Evolutionary conservation across 2,888 invertebrate species (phyloP).

Genomic region (Drosophila nr. perissopoda): DNA sequence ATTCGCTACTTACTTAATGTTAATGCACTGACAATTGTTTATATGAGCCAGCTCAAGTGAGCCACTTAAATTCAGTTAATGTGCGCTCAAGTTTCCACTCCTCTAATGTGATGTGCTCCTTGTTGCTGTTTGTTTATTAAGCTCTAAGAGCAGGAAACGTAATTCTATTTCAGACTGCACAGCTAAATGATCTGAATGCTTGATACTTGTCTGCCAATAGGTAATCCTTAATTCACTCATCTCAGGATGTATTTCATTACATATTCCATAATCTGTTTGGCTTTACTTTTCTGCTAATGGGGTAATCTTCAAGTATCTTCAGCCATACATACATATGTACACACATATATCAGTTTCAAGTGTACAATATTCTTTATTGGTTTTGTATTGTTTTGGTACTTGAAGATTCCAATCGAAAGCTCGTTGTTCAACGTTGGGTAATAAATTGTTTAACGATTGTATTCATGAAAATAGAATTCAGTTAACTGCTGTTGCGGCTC

Average conservation of each 20-base stretch:
- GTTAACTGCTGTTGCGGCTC: slow-evolving; percentile 4
- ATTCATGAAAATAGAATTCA: slow-evolving; percentile 10
- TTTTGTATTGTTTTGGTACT: neutral
- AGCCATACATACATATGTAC: neutral
- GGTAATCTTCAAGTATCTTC: neutral
- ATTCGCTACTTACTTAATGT: slow-evolving; percentile 53
- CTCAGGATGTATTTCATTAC: neutral
- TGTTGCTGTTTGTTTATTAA: neutral
- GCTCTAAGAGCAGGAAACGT: neutral
- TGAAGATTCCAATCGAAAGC: slow-evolving; percentile 1
- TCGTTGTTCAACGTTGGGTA: neutral
- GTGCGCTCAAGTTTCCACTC: slow-evolving; percentile 9
- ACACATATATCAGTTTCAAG: neutral
- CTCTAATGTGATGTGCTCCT: neutral
- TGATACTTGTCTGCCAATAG: neutral
- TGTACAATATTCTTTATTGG: neutral
- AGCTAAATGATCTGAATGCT: neutral
- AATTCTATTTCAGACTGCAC: neutral
- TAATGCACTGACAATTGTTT: slow-evolving; percentile 73
- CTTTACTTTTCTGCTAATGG: neutral
- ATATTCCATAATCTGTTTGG: neutral
- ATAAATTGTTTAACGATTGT: slow-evolving; percentile 18
- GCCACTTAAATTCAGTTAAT: slow-evolving; percentile 67
- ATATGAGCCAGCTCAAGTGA: slow-evolving; percentile 49
- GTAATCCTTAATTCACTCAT: neutral